These are phyloP conservation scores for Machimus atricapillus DNA, from an alignment of 2,888 invertebrate genomes.

Conservation along the genomic window DNA sequence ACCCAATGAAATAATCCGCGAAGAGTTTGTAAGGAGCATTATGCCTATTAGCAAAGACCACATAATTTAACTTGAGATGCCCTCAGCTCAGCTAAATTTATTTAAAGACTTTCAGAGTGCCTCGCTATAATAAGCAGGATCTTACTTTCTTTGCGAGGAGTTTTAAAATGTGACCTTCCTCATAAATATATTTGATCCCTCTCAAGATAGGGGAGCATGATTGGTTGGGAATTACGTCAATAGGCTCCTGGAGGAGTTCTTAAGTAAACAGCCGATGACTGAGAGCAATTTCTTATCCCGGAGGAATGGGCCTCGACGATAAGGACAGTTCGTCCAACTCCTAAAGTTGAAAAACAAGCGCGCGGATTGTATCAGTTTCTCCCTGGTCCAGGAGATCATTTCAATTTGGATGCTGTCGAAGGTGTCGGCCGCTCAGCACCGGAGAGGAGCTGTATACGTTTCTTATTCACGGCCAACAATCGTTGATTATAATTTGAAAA, in stretches of 20 bases:
- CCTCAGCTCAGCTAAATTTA: background rate
- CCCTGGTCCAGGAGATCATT: background rate
- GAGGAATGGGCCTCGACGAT: background rate
- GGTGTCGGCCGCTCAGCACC: background rate
- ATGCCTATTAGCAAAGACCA: background rate
- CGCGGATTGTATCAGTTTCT: background rate
- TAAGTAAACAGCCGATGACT: background rate
- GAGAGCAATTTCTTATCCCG: background rate
- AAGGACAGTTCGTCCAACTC: background rate
- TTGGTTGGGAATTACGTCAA: background rate
- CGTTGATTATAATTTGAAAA: constrained; percentile 40
- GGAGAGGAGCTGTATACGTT: background rate
- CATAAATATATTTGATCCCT: background rate
- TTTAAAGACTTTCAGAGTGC: background rate
- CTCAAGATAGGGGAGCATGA: background rate
- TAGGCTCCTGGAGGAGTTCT: background rate
- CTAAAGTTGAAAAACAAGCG: background rate
- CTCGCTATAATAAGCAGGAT: background rate
- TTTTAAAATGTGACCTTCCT: background rate
- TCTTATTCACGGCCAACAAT: constrained; percentile 16
- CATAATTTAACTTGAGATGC: background rate
- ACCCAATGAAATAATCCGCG: background rate
- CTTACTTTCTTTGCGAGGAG: background rate
- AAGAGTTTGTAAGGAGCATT: background rate
- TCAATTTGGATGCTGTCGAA: background rate